A percentile compares a stretch with the other conserved stretches of the same genome.
These are phyloP conservation scores for Aphrocallistes beatrix DNA, from an alignment of 37 sponge, comb jelly and placozoan species.

Conservation along the genomic window DNA sequence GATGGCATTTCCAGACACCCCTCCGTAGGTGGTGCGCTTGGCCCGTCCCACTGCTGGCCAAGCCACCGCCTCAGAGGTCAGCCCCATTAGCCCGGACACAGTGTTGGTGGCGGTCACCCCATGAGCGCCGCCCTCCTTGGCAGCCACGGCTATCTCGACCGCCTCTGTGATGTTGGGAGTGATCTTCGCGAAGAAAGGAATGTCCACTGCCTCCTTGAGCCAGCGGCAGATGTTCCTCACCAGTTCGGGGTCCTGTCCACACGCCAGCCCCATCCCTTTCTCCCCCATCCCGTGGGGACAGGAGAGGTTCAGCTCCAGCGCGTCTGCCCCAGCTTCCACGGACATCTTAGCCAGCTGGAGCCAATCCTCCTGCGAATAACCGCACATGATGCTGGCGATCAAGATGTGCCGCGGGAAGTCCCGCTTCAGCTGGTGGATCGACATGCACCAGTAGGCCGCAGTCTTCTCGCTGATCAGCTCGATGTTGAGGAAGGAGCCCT, in stretches of 20 bases:
- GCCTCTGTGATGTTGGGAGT: constrained; percentile 63
- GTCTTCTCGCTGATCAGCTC: constrained; percentile 95
- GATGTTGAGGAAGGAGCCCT: constrained; percentile 86
- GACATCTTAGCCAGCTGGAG: constrained; percentile 46
- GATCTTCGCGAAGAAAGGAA: constrained; percentile 93
- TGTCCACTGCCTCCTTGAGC: constrained; percentile 68
- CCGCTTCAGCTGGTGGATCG: constrained; percentile 72
- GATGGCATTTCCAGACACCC: constrained; percentile 73
- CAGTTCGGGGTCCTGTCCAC: constrained; percentile 82
- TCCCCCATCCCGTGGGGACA: constrained; percentile 98
- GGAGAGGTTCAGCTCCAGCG: constrained; percentile 86
- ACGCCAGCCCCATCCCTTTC: constrained; percentile 88
- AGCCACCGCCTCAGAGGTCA: constrained; percentile 40
- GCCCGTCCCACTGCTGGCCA: constrained; percentile 78
- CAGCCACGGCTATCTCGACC: constrained; percentile 51
- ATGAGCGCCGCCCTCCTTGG: constrained; percentile 76
- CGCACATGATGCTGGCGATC: constrained; percentile 91
- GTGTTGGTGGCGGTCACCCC: constrained; percentile 91
- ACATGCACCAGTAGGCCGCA: constrained; percentile 84
- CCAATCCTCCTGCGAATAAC: constrained; percentile 77
- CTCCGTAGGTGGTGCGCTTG: constrained; percentile 77
- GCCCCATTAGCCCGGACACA: constrained; percentile 85
- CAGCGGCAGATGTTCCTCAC: constrained; percentile 83
- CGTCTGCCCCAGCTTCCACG: constrained; percentile 82
- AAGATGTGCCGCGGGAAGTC: constrained; percentile 79